Conservation (phyloP, 2,888 invertebrate species). For the Tiphia femorata region DNA sequence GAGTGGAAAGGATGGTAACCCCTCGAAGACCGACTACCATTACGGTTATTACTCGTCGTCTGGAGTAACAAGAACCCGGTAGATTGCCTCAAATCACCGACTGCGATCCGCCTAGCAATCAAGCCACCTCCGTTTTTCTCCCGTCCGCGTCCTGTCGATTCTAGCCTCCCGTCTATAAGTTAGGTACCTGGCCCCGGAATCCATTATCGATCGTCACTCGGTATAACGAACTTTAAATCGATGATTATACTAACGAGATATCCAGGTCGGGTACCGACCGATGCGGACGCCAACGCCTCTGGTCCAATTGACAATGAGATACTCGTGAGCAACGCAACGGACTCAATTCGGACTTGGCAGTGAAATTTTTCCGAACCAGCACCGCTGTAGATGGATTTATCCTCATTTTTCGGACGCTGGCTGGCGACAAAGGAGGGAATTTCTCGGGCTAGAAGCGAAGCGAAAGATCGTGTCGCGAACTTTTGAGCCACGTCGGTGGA, state of each 20-base stretch:
- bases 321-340: too few relatives aligned
- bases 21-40: constrained; percentile 57
- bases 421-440: too few relatives aligned
- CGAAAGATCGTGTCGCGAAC: too few relatives aligned
- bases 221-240: constrained; percentile 61
- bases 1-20: constrained; percentile 45
- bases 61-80: constrained; percentile 63
- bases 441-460: too few relatives aligned
- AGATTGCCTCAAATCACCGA: constrained; percentile 65
- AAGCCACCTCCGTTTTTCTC: constrained; percentile 52
- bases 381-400: too few relatives aligned
- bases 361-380: too few relatives aligned
- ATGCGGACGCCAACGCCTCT: too few relatives aligned
- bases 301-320: too few relatives aligned
- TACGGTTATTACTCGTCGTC: constrained; percentile 65
- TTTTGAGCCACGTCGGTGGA: constrained; percentile 10
- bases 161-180: constrained; percentile 41
- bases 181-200: constrained; percentile 38
- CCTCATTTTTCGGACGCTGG: too few relatives aligned
- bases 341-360: too few relatives aligned
- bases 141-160: constrained; percentile 43
- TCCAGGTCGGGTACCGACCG: constrained; percentile 43
- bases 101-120: constrained; percentile 64
- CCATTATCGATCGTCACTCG: constrained; percentile 55
- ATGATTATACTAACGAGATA: constrained; percentile 55